phyloP scores from a whole-genome alignment of 2,797 vertebrate genomes.

The Gila robusta region DNA sequence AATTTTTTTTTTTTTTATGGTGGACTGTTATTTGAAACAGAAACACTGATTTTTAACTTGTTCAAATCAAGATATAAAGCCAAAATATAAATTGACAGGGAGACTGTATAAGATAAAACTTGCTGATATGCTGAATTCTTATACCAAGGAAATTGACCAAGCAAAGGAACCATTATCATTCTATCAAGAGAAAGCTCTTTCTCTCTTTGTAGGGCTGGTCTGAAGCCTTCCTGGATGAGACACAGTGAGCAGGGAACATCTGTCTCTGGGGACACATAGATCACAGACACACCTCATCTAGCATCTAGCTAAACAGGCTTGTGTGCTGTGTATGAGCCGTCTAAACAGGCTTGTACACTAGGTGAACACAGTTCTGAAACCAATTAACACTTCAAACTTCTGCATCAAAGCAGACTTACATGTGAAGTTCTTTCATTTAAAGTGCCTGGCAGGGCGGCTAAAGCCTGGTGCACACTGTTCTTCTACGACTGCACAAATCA shows the following conservation, averaged over 20 bases:
- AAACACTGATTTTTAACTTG: too few relatives aligned
- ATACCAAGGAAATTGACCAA: neutral
- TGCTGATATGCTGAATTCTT: neutral
- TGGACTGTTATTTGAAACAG: too few relatives aligned
- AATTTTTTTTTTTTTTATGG: too few relatives aligned
- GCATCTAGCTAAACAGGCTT: neutral
- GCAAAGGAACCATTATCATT: neutral
- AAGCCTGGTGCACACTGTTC: neutral
- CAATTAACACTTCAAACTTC: slow-evolving; percentile 7
- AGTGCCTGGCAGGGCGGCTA: neutral
- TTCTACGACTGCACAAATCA: neutral
- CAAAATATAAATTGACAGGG: neutral
- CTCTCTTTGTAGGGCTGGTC: neutral
- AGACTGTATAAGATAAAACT: neutral
- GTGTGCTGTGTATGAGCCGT: neutral
- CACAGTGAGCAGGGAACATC: neutral
- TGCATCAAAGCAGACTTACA: neutral
- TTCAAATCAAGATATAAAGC: too few relatives aligned
- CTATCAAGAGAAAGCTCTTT: neutral
- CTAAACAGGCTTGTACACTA: slow-evolving; percentile 11
- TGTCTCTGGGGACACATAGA: slow-evolving; percentile 3
- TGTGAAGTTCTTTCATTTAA: neutral
- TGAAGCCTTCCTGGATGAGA: neutral
- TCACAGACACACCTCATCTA: slow-evolving; percentile 21
- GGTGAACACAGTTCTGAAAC: slow-evolving; percentile 8